Base-by-base conservation (phyloP, 2,113 vertebrate species). In the Phrynosoma blainvillii region DNA sequence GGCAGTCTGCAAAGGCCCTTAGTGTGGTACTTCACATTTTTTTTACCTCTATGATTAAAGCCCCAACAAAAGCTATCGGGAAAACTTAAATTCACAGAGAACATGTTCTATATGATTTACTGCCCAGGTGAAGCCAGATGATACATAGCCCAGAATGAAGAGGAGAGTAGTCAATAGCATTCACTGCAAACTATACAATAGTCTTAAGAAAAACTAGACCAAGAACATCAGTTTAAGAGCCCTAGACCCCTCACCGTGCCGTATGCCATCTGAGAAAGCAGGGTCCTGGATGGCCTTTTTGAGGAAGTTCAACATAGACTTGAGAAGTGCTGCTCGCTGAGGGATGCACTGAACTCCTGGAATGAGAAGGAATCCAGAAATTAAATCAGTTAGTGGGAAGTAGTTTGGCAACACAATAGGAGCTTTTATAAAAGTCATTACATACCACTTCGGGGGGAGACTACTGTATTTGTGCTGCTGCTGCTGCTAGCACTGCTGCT, bases 231-330 rank as follows among this genome's bases (percentile, higher is more conserved):
- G 42, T 25, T 83, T 47, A 83, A 76, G 13, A 68, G 65, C 5
- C n/a, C 13, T 27, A 14, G 71, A 92, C 70, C 77, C 65, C 89
- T 91, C 95, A 99, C 98, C 98, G 66, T 99, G 98, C 59, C 98
- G 98, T 91, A 99, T 99, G 86, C 98, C 98, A 85, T 99, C 98
- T 40, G 98, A 99, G 84, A 99, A 99, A 88, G 98, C 98, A 12
- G 98, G 98, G 90, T 99, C 98, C 91, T 98, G 98, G 95, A 99
- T 99, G 95, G 98, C 98, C 96, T 99, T 99, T 95, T 99, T 99
- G 85, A 99, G 96, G 95, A 99, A 99, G 94, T 99, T 99, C 87
- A 99, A 96, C 98, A 99, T 99, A 0, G 98, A 99, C 93, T 99
- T 99, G 89, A 99, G 97, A 95, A 99, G 95, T 85, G 98, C 98